Base-by-base conservation (phyloP, 1,140 invertebrate genomes). In the Nylanderia fulva region DNA sequence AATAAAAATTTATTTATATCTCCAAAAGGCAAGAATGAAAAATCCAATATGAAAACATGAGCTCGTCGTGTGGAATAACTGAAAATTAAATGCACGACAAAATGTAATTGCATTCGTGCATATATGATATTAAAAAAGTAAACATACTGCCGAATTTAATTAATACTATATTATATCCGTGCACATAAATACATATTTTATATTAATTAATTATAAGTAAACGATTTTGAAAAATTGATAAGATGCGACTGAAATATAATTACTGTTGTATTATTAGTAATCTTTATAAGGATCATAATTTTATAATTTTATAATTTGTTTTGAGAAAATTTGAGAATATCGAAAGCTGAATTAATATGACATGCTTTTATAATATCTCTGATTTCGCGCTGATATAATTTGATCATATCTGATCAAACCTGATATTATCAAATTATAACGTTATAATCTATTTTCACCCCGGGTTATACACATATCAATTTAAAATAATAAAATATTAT, bases 11-110 rank as follows among this genome's bases (percentile, higher is more conserved):
- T 71, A 72, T 82, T 82, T 82, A 27, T 33, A 42, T 66, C 24
- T 18, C 18, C n/a, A 79, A 68, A 54, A 61, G 54, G 21, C 11
- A 39, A 4, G 24, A 72, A 56, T 48, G 36, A 80, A 80, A 69
- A 45, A 56, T 60, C 4, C 66, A 42, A 52, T 13, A 7, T 71
- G 52, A n/a, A 71, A 80, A 29, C 21, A 29, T 24, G 48, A 39
- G 54, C 39, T 60, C 52, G 21, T 24, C 39, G 27, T 58, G 33
- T 58, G 52, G 66, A 71, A 82, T 82, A 72, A 82, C 52, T 82
- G 66, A 82, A 82, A 82, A 82, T 82, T 82, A 71, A 82, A 82
- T 71, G 27, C n/a, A 60, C 42, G 24, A 45, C 66, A 54, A 71
- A 72, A 82, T 72, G 69, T 72, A 82, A 72, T 82, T 82, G 52